Percentiles rank a stretch among this genome's conserved stretches.
These are phyloP conservation scores for Corythaixoides concolor DNA, from an alignment of 2,113 vertebrate genomes.

Conservation along the genomic window DNA sequence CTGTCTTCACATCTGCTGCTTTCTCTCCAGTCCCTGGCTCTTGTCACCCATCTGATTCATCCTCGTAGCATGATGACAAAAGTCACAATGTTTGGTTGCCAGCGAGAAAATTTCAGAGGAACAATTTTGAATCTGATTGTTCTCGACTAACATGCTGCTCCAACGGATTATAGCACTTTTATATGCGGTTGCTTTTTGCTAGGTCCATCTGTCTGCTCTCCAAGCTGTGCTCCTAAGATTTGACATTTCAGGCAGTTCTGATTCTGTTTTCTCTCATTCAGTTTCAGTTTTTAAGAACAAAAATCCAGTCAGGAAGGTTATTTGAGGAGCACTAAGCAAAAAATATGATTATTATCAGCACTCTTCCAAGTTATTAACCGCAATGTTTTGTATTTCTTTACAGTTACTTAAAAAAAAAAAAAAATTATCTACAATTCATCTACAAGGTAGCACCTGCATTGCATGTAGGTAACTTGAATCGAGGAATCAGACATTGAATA, in stretches of 20 bases:
- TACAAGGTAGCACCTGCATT: not conserved
- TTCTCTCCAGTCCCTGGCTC: constrained; percentile 62
- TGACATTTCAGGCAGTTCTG: constrained; percentile 67
- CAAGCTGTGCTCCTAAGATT: constrained; percentile 64
- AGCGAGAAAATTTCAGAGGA: constrained; percentile 68
- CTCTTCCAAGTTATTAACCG: not conserved
- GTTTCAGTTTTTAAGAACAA: constrained; percentile 38
- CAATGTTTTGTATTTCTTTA: not conserved
- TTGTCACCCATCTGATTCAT: constrained; percentile 69
- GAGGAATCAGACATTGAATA: not conserved
- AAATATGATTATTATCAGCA: constrained; percentile 17
- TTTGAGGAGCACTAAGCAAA: constrained; percentile 16
- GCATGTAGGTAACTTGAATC: not conserved
- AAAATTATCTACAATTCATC: not conserved
- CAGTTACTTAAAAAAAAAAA: not conserved
- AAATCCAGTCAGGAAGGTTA: constrained; percentile 13
- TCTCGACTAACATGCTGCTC: constrained; percentile 68
- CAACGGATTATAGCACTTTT: constrained; percentile 66
- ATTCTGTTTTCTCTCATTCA: constrained; percentile 49
- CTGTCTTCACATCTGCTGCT: constrained; percentile 66
- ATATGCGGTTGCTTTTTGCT: constrained; percentile 57
- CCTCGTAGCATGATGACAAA: constrained; percentile 61
- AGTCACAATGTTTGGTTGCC: constrained; percentile 71
- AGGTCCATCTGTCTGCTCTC: constrained; percentile 67
- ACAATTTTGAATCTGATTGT: constrained; percentile 71